Conservation (phyloP, 1,140 invertebrate genomes). For the Lasaia peninsularis region DNA sequence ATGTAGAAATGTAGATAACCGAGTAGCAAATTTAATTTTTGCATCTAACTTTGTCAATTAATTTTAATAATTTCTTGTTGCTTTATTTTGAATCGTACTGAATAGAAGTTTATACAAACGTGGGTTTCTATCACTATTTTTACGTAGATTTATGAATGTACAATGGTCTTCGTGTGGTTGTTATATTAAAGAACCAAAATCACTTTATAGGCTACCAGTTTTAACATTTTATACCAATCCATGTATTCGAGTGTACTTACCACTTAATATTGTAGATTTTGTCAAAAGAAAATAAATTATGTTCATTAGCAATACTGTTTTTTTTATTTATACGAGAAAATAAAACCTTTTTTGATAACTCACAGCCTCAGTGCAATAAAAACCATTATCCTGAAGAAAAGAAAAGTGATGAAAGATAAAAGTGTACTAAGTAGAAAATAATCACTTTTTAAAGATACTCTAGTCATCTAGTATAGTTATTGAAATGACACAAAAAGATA, state of each 20-base stretch:
- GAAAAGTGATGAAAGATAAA: too few species aligned
- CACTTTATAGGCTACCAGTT: conserved; percentile 63
- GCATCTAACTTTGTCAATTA: conserved; percentile 15
- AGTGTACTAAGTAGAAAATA: too few species aligned
- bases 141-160: conserved; percentile 43
- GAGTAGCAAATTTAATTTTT: conserved; percentile 52
- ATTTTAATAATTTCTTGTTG: conserved; percentile 11
- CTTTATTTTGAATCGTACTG: not conserved
- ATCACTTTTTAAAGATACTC: too few species aligned
- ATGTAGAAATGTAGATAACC: conserved; percentile 74
- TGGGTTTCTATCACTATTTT: conserved; percentile 32
- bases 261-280: conserved; percentile 77
- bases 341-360: too few species aligned
- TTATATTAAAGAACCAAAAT: conserved; percentile 69
- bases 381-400: too few species aligned
- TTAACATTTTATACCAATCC: conserved; percentile 75
- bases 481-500: too few species aligned
- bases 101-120: conserved; percentile 19
- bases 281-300: conserved; percentile 75
- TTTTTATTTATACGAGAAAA: conserved; percentile 26
- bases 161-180: conserved; percentile 51
- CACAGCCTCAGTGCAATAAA: too few species aligned
- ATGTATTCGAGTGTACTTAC: conserved; percentile 76
- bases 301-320: conserved; percentile 62
- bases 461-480: too few species aligned